Evolutionary conservation across 2,888 invertebrate genomes (phyloP), one percentile per base, ranked within the genome.

Genomic region (Harpalus rubripes): DNA sequence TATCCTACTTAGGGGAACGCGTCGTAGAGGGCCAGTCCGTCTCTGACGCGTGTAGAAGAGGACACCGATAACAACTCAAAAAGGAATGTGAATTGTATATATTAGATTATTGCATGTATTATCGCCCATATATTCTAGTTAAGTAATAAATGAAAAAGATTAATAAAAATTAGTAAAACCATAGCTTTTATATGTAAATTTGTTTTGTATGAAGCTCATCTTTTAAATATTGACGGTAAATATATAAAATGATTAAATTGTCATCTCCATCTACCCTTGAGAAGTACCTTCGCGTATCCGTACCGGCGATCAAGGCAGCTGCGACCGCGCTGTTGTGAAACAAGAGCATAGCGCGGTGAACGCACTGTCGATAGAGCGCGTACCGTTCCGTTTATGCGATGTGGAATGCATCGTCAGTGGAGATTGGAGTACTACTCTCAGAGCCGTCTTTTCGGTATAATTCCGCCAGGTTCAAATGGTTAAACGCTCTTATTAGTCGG

Each of bases 381-480:
- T 82, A 72, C 39, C 32, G 32, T 5, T 32, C 5, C 32, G 32
- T 32, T 32, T 32, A 32, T 32, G 32, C 32, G 32, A 32, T 32
- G 32, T 32, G 32, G 32, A 32, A 32, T 32, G 32, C 32, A 5
- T 32, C 32, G 32, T 0, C 32, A 74, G 15, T 65, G 68, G 39
- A 68, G 41, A 74, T 32, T 65, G 68, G 39, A 68, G 41, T 32
- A 68, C 22, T 32, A 32, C 32, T 68, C 39, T 26, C 32, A 68
- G 68, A 68, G 68, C 68, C 41, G 68, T 22, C 81, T 81, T 81
- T 81, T 81, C 32, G 81, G 81, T 44, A 5, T 5, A 32, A 32
- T 81, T 65, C 81, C 81, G 81, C 44, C 81, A 81, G 68, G 81
- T 81, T 81, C 32, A 81, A 81, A 81, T 61, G 81, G 52, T 56